Percentiles rank a stretch among this genome's conserved stretches.
Conservation (phyloP, 2,113 vertebrate species). For the Copsychus sechellarum region DNA sequence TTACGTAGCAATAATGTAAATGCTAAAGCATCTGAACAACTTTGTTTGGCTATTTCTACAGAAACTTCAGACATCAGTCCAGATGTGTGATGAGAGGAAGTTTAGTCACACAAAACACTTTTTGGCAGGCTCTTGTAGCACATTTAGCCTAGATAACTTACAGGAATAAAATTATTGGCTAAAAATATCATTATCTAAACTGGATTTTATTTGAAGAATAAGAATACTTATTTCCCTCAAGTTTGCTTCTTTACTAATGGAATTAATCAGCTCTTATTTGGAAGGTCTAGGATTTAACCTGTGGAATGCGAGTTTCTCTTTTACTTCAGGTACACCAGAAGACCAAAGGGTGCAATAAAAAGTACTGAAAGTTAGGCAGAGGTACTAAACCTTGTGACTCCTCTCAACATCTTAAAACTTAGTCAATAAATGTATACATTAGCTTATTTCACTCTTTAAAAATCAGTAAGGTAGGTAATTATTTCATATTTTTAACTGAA, state of each 20-base stretch:
- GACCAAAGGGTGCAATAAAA: not conserved
- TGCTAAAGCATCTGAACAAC: not conserved
- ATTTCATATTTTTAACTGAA: not conserved
- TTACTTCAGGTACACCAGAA: not conserved
- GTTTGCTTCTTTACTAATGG: not conserved
- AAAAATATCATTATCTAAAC: not conserved
- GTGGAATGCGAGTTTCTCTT: not conserved
- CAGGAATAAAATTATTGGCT: not conserved
- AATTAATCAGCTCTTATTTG: not conserved
- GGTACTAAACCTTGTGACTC: not conserved
- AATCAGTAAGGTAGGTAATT: not conserved
- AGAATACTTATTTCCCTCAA: not conserved
- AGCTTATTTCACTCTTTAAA: not conserved
- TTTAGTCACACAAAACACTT: not conserved
- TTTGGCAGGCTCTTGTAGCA: not conserved
- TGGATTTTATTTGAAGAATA: not conserved
- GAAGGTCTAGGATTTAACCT: not conserved
- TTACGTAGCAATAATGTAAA: not conserved
- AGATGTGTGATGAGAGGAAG: not conserved
- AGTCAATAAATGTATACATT: not conserved
- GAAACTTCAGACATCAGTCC: conserved; percentile 19
- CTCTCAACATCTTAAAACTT: not conserved
- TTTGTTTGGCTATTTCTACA: conserved; percentile 10
- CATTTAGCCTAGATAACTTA: not conserved
- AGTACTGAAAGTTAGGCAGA: not conserved